Evolutionary conservation across 2,113 vertebrate species (phyloP), one percentile per base, ranked within the genome.

Genomic region (Odontophorus gujanensis): DNA sequence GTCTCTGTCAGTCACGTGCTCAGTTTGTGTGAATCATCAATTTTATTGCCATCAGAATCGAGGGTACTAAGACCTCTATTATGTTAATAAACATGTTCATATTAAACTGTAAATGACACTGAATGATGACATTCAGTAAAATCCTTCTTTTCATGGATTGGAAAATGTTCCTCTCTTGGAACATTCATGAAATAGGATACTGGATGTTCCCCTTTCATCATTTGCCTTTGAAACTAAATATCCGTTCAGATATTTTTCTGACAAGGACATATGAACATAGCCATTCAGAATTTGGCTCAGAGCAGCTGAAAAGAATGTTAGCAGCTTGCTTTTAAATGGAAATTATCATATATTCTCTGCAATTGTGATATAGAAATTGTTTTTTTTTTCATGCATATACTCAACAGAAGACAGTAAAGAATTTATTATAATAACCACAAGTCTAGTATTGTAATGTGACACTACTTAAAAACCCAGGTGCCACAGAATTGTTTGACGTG

Each of bases 241-340:
- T 20, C 71, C 91, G 75, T 95, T 92, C 34, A 87, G 36, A 62
- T 0, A 0, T 78, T 76, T 92, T 92, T 89, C 66, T 1, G 5
- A n/a, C 2, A 13, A 63, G 3, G 17, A 6, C 19, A 38, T 48
- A 20, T 30, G 47, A 76, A 55, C 19, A 47, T 20, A 87, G 13
- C 11, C 53, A 80, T 67, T 50, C 30, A 92, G 75, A 85, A 58
- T 76, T 62, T 92, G 67, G 58, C 63, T 89, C 8, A 0, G n/a
- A 58, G 80, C 0, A 0, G 21, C 26, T 91, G 87, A 94, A 89
- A 94, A 8, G 36, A 14, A 51, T 77, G n/a, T 62, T 80, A 87
- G 22, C 28, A 57, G 15, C 68, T 89, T 82, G 63, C 58, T 95
- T 96, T 93, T 78, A 93, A 85, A 92, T 92, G 68, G 21, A 90